Base-by-base conservation (phyloP, 30 jellyfish, hydroid and myxozoan species). In the Nemopilema nomurai region DNA sequence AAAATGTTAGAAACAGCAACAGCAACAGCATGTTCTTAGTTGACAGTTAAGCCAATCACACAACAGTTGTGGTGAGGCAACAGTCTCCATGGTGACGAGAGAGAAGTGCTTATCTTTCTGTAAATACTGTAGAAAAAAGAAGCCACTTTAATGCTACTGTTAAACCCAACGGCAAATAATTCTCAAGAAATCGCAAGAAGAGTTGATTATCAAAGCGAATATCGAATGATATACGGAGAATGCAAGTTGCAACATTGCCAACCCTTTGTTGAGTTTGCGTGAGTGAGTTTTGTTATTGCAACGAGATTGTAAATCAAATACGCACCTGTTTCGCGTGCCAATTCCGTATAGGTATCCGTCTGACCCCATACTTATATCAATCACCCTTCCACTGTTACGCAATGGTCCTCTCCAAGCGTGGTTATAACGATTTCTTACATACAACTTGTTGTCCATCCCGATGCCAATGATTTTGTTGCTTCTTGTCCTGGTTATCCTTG, bases 291-390 rank as follows among this genome's bases (percentile, higher is more conserved):
- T n/a, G n/a, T n/a, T n/a, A n/a, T n/a, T n/a, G n/a, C n/a, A n/a
- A n/a, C n/a, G n/a, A n/a, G n/a, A n/a, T n/a, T n/a, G n/a, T n/a
- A n/a, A n/a, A n/a, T n/a, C n/a, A n/a, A n/a, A n/a, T 9, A 24
- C 32, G 13, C 51, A 73, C 83, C 69, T 73, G 50, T 73, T 29
- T 69, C 33, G 18, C 7, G 51, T 31, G 41, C 83, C 83, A 18
- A 73, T 23, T 73, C 83, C 83, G 33, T 73, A 73, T 0, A 73
- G 83, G 51, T 73, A 26, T 1, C 83, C 71, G 18, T 73, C 83
- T 4, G 83, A 32, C 22, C 83, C 83, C 49, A 25, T 30, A 30
- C 28, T 31, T 33, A 73, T 33, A 69, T 73, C 83, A 22, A 73
- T 73, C 6, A 26, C 27, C 1, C 4, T 8, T 30, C 83, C 83